A percentile compares a stretch with the other conserved stretches of the same genome.
Evolutionary conservation across 1,140 invertebrate species (phyloP).

Genomic region (Rhizoglyphus robini): DNA sequence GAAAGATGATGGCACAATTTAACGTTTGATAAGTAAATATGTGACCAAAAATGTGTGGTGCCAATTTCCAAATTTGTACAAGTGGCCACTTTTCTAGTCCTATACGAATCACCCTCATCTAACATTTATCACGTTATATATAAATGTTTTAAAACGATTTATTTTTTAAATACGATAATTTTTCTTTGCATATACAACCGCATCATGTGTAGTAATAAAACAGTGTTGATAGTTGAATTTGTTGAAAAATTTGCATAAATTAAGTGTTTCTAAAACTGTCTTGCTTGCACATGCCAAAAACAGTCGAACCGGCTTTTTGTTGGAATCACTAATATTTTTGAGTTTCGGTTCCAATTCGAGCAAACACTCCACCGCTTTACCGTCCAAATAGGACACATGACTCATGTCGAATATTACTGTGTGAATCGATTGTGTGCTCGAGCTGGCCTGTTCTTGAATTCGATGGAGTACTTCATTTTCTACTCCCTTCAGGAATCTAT

Average conservation of each 20-base stretch:
- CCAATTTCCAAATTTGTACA: too few species aligned
- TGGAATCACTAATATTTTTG: background rate
- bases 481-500: background rate
- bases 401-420: background rate
- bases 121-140: too few species aligned
- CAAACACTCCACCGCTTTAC: background rate
- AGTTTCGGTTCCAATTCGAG: too few species aligned
- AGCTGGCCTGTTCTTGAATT: too few species aligned
- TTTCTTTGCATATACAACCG: too few species aligned
- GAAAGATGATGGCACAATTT: too few species aligned
- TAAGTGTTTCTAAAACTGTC: background rate
- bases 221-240: background rate
- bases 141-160: too few species aligned
- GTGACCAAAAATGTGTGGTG: too few species aligned
- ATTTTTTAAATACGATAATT: too few species aligned
- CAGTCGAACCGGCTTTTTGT: background rate
- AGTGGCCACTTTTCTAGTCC: too few species aligned
- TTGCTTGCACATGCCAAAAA: background rate
- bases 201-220: background rate
- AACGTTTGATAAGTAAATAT: too few species aligned
- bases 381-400: background rate
- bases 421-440: background rate
- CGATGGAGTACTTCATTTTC: constrained; percentile 31
- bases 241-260: background rate
- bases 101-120: too few species aligned